Evolutionary conservation across 2,888 invertebrate genomes (phyloP), one percentile per base, ranked within the genome.

Genomic region (Nomada hirtipes): DNA sequence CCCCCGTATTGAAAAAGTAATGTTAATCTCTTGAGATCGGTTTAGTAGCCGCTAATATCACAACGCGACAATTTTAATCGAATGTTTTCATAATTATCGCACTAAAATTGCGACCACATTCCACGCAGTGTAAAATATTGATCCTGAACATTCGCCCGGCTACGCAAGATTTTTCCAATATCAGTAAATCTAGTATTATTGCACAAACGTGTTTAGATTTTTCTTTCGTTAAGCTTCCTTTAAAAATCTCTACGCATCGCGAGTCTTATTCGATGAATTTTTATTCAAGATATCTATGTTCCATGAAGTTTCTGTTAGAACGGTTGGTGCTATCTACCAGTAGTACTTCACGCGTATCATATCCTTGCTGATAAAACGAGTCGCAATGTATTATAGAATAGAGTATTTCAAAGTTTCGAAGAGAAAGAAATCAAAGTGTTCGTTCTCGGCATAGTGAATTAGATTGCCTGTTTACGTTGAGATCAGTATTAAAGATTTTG

Each of bases 301-400:
- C 4, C 53, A 60, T 13, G 42, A 55, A 42, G 69, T 53, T 55
- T 52, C 10, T 61, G 29, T 63, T 55, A 52, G 15, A 70, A 63
- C 18, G 42, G 75, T 88, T 86, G 88, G 86, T 88, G 84, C 89
- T 86, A 85, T 74, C 68, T 59, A 63, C 65, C 57, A 69, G 61
- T 42, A 71, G n/a, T 61, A 72, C 60, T 76, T 82, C 52, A 59
- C 55, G 29, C 47, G 68, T 55, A 76, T 68, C 20, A 15, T 29
- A 52, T 23, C 57, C 44, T 50, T 60, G 52, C 18, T 26, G 59
- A 29, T 55, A n/a, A 26, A 61, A 65, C 60, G 50, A 52, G 20
- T 68, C 23, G 23, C 4, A 20, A 53, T 15, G 9, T 11, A 42
- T 18, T 10, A 26, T 23, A 68, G 1, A 29, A 64, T 13, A 50